Conservation (phyloP, 2,113 vertebrate species). For the Penelope pileata region DNA sequence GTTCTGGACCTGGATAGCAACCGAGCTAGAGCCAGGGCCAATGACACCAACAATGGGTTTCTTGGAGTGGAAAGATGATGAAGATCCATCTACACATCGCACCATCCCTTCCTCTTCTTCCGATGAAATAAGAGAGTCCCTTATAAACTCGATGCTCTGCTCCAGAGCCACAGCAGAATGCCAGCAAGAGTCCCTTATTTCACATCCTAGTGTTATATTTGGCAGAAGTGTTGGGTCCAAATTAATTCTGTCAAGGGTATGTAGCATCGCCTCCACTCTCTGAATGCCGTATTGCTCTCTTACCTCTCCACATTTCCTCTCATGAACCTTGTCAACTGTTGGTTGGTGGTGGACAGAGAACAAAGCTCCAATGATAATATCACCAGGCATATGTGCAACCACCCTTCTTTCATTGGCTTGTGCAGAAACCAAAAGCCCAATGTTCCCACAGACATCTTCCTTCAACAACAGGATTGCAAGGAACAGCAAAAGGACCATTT, state of each 20-base stretch:
- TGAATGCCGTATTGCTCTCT: slow-evolving; percentile 98
- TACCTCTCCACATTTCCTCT: slow-evolving; percentile 95
- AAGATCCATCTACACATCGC: slow-evolving; percentile 87
- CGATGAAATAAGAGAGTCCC: slow-evolving; percentile 93
- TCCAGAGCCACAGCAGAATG: slow-evolving; percentile 96
- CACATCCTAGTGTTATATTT: slow-evolving; percentile 94
- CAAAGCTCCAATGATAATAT: slow-evolving; percentile 96
- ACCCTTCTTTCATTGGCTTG: slow-evolving; percentile 92
- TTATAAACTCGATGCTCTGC: slow-evolving; percentile 98
- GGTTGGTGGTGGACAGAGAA: slow-evolving; percentile 99
- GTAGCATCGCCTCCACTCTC: slow-evolving; percentile 97
- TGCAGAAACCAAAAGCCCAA: slow-evolving; percentile 74
- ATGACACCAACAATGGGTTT: slow-evolving; percentile 98
- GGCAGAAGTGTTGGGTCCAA: slow-evolving; percentile 88
- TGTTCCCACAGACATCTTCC: slow-evolving; percentile 79
- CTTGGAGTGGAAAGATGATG: slow-evolving; percentile 89
- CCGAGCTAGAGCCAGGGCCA: slow-evolving; percentile 96
- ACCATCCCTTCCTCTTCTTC: slow-evolving; percentile 91
- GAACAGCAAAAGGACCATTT: slow-evolving; percentile 86
- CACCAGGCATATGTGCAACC: slow-evolving; percentile 93
- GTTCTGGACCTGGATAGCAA: slow-evolving; percentile 99
- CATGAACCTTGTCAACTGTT: slow-evolving; percentile 95
- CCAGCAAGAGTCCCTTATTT: slow-evolving; percentile 99
- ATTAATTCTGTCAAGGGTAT: slow-evolving; percentile 96
- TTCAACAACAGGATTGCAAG: slow-evolving; percentile 77